A percentile compares a stretch with the other conserved stretches of the same genome.
phyloP scores from a whole-genome alignment of 1,140 invertebrate genomes.

The Papilio polytes region DNA sequence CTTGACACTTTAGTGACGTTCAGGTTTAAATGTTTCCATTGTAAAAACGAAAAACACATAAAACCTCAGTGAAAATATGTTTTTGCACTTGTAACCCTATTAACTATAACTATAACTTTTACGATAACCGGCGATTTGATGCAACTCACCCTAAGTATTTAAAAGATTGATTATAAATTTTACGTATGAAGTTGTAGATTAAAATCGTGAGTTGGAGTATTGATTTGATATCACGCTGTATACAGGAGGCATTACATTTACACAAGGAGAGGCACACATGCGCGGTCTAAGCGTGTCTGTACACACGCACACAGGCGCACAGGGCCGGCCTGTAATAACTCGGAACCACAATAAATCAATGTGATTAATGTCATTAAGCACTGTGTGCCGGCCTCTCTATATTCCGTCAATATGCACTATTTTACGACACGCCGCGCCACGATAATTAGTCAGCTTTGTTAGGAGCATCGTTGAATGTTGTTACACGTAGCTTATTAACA shows the following conservation, averaged over 20 bases:
- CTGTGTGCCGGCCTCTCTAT: slow-evolving; percentile 83
- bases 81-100: too few relatives aligned
- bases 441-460: slow-evolving; percentile 83
- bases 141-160: too few relatives aligned
- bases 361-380: slow-evolving; percentile 84
- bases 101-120: too few relatives aligned
- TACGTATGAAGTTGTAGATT: neutral
- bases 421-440: slow-evolving; percentile 81
- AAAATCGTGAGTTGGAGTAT: slow-evolving; percentile 44
- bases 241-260: slow-evolving; percentile 66
- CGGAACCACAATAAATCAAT: slow-evolving; percentile 84
- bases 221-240: slow-evolving; percentile 61
- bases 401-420: slow-evolving; percentile 84
- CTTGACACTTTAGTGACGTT: too few relatives aligned
- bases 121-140: too few relatives aligned
- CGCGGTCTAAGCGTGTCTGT: slow-evolving; percentile 44
- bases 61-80: too few relatives aligned
- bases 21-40: too few relatives aligned
- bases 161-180: neutral
- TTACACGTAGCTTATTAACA: slow-evolving; percentile 56
- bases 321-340: slow-evolving; percentile 82
- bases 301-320: slow-evolving; percentile 63
- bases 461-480: slow-evolving; percentile 74
- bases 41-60: too few relatives aligned
- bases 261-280: slow-evolving; percentile 70